Evolutionary conservation across 2,888 invertebrate species (phyloP), one percentile per base, ranked within the genome.

Genomic region (Lepidocyrtoides sp.): DNA sequence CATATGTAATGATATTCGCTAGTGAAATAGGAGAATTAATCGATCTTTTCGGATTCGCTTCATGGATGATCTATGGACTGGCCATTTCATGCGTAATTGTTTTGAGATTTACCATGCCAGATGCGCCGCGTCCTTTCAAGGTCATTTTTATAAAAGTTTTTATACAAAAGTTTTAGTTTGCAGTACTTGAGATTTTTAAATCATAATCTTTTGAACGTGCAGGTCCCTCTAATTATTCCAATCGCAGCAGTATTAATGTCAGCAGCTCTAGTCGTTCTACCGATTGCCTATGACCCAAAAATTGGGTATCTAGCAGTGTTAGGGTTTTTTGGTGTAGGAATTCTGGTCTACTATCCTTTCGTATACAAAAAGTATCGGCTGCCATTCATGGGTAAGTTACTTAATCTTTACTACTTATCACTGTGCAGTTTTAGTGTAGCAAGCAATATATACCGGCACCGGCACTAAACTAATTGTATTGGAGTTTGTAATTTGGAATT

Each of bases 41-140:
- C 95, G 99, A 99, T 95, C 99, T 99, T 97, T 99, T 99, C 96
- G 99, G 98, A 95, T 99, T 99, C 96, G 98, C 99, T 85, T 99
- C 98, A 57, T 99, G 99, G 99, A 98, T 99, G 95, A 99, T 99
- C 96, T 99, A 99, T 95, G 99, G 99, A 32, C 98, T 98, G 93
- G 97, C 99, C 63, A 98, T 99, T 98, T 95, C 98, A 92, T 98
- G 99, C 12, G 96, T 99, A 84, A 97, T 99, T 94, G 98, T 99
- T 90, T 98, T 99, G 97, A 96, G 99, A 95, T 97, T 96, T 95
- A 99, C 98, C 93, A 97, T 98, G 95, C 98, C 98, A 91, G 98
- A 98, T 95, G 97, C 97, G 95, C 98, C 97, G 92, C 96, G 99
- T 95, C 99, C 99, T 91, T 99, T 99, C 95, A 99, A 98, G 97